These are phyloP conservation scores for Paguma larvata DNA, from an alignment of 2,797 vertebrate species.

Conservation along the genomic window DNA sequence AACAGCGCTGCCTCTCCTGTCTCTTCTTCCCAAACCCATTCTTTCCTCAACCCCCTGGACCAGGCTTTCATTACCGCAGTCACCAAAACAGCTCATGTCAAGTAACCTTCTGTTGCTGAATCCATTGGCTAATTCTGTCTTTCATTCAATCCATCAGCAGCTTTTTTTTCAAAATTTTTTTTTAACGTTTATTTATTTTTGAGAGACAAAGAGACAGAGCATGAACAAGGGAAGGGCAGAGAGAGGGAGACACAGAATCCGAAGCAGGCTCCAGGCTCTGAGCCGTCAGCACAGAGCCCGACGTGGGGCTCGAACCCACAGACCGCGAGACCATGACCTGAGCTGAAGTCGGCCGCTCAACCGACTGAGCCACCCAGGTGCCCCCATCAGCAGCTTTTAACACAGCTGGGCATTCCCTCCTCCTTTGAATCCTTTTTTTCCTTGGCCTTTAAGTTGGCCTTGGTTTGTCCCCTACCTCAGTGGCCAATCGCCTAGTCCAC, in stretches of 20 bases:
- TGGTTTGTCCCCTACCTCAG: fast-evolving
- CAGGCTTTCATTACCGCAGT: neutral
- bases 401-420: neutral
- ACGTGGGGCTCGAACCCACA: too few species aligned
- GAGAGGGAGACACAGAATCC: too few species aligned
- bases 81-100: neutral
- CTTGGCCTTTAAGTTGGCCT: neutral
- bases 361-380: too few species aligned
- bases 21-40: neutral
- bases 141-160: neutral
- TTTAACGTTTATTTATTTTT: too few species aligned
- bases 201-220: too few species aligned
- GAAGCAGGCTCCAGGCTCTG: too few species aligned
- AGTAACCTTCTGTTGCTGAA: neutral
- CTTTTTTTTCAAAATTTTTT: too few species aligned
- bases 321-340: too few species aligned
- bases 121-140: neutral
- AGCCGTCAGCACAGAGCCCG: too few species aligned
- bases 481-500: neutral
- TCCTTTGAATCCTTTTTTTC: neutral
- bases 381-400: neutral
- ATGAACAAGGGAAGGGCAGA: too few species aligned
- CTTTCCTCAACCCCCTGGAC: neutral
- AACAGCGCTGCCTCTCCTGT: neutral
- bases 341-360: too few species aligned